Evolutionary conservation across 2,113 vertebrate genomes (phyloP).

Genomic region (Columba janthina): DNA sequence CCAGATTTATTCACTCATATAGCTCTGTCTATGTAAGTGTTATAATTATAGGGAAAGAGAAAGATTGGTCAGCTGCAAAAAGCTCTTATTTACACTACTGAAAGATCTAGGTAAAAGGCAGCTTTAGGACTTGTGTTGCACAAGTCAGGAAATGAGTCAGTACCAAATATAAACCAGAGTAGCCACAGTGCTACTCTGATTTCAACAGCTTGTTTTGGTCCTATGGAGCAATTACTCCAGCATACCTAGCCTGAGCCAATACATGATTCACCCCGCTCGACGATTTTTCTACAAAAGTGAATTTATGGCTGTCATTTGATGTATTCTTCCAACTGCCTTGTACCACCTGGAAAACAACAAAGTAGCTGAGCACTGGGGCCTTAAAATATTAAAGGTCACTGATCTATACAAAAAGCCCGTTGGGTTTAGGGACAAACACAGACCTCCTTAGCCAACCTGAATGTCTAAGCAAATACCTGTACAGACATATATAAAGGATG

Average conservation of each 20-base stretch:
- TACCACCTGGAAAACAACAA: background rate
- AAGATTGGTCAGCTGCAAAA: background rate
- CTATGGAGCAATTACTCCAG: background rate
- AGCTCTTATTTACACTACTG: background rate
- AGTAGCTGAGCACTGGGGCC: background rate
- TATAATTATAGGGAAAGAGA: background rate
- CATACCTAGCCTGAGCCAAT: background rate
- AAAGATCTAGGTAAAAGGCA: background rate
- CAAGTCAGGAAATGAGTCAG: background rate
- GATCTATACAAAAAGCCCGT: background rate
- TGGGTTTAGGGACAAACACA: background rate
- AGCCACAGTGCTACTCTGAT: background rate
- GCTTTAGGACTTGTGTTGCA: background rate
- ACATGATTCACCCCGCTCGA: background rate
- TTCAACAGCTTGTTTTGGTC: background rate
- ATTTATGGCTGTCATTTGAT: background rate
- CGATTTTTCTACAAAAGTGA: background rate
- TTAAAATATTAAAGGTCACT: background rate
- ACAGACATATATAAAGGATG: background rate
- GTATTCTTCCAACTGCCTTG: background rate
- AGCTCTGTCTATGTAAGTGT: background rate
- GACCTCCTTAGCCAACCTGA: background rate
- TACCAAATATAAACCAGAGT: background rate
- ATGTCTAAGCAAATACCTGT: background rate
- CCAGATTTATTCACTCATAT: background rate